phyloP scores from a whole-genome alignment of 2,888 invertebrate genomes.

The Athalia circularis region DNA sequence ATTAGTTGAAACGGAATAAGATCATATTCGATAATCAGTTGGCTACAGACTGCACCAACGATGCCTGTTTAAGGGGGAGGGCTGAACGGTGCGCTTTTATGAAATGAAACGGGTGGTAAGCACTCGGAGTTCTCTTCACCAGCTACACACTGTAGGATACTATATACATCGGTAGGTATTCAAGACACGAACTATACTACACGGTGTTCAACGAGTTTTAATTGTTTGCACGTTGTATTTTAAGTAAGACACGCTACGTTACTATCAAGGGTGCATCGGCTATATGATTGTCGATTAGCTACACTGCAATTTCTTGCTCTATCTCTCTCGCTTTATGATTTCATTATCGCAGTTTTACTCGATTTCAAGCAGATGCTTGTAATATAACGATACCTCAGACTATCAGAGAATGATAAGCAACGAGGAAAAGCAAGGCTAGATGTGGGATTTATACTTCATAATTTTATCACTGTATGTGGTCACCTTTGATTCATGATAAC shows the following conservation, averaged over 20 bases:
- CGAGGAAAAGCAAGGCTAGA: too few relatives aligned
- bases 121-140: not conserved
- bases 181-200: conserved; percentile 3
- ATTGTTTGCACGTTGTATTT: conserved; percentile 27
- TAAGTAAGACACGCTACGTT: conserved; percentile 6
- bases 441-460: too few relatives aligned
- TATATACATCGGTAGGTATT: conserved; percentile 1
- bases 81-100: not conserved
- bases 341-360: conserved; percentile 6
- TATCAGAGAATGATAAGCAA: too few relatives aligned
- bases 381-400: too few relatives aligned
- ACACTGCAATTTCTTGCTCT: conserved; percentile 10
- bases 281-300: conserved; percentile 22
- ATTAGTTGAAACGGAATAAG: not conserved
- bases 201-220: conserved; percentile 10
- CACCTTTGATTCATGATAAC: too few relatives aligned
- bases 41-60: not conserved
- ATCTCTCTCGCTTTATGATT: conserved; percentile 17
- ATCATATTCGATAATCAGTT: conserved; percentile 5
- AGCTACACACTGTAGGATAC: not conserved
- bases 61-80: too few relatives aligned
- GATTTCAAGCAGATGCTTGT: not conserved
- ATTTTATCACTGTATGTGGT: too few relatives aligned
- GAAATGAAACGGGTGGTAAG: conserved; percentile 1
- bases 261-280: conserved; percentile 14